phyloP scores from a whole-genome alignment of 2,888 invertebrate species.

The Oxycera nigricornis region DNA sequence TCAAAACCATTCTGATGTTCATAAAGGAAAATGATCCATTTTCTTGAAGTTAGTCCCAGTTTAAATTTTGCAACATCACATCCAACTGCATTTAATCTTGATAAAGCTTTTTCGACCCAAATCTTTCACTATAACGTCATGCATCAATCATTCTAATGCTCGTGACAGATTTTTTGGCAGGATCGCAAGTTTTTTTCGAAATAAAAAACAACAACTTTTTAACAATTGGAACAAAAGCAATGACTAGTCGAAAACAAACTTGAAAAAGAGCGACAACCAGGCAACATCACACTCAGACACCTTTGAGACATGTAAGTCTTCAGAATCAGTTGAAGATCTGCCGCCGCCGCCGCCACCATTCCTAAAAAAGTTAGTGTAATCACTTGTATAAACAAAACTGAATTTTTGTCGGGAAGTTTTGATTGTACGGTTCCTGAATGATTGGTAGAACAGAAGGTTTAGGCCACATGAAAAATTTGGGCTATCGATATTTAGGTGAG shows the following conservation, averaged over 20 bases:
- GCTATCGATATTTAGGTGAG: neutral
- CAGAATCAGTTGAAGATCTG: neutral
- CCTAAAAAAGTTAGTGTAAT: conserved; percentile 22
- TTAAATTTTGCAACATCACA: no score
- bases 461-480: conserved; percentile 11
- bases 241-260: conserved; percentile 39
- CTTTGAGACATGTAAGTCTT: neutral
- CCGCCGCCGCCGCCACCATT: neutral
- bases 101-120: neutral
- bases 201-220: no score
- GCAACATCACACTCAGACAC: conserved; percentile 23
- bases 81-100: no score
- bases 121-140: no score
- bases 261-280: conserved; percentile 25
- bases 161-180: conserved; percentile 35
- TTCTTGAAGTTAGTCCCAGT: no score
- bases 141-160: neutral
- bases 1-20: no score
- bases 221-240: conserved; percentile 24
- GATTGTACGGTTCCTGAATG: conserved; percentile 29
- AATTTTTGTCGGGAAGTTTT: conserved; percentile 18
- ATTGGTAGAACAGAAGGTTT: conserved; percentile 37
- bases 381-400: conserved; percentile 40
- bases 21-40: no score
- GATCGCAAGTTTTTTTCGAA: neutral